These are phyloP conservation scores for Meles meles DNA, from an alignment of 2,113 vertebrate species.

Conservation along the genomic window DNA sequence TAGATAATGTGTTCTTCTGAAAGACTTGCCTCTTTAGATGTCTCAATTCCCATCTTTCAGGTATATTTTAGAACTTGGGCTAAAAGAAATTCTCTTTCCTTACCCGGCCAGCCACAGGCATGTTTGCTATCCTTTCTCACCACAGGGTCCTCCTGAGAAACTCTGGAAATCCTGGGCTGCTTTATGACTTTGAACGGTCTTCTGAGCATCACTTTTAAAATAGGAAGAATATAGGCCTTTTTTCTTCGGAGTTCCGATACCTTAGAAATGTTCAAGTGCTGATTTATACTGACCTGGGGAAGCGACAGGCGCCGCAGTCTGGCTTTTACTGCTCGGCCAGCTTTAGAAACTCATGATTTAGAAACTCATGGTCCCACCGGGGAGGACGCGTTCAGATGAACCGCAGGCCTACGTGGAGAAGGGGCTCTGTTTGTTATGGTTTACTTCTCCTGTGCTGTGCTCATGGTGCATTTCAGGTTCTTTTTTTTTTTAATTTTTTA, in stretches of 20 bases:
- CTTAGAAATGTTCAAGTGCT: neutral
- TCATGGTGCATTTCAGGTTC: neutral
- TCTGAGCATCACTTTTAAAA: neutral
- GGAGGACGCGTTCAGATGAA: neutral
- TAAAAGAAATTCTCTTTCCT: neutral
- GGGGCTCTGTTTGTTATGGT: neutral
- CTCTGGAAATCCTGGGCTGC: neutral
- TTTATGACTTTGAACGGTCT: neutral
- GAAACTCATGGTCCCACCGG: too few species aligned
- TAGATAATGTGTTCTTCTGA: neutral
- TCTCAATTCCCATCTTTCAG: neutral
- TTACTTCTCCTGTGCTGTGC: neutral
- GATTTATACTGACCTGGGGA: neutral
- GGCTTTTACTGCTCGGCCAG: neutral
- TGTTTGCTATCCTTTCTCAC: neutral
- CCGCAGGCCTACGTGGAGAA: neutral
- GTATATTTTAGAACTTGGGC: neutral
- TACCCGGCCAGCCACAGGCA: neutral
- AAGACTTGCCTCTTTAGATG: neutral
- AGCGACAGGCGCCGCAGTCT: neutral
- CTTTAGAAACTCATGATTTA: neutral
- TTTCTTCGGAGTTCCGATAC: neutral
- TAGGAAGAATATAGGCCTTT: neutral
- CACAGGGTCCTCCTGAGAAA: neutral
- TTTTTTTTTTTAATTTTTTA: too few species aligned